Evolutionary conservation across 2,888 invertebrate species (phyloP), one percentile per base, ranked within the genome.

Genomic region (Anticlea derivata): DNA sequence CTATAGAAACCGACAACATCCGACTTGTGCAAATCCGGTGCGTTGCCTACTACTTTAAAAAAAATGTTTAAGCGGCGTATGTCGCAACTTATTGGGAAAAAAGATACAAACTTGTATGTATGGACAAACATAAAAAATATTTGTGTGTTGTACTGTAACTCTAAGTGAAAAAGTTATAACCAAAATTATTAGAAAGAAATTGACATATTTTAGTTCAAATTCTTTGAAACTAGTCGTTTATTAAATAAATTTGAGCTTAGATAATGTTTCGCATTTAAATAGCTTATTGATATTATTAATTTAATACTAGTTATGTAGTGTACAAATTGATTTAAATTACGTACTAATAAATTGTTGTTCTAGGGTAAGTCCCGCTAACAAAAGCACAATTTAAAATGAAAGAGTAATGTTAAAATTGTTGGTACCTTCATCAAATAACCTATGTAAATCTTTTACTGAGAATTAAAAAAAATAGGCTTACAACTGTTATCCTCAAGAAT

Each of bases 241-340:
- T 38, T 34, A 50, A 49, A 51, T 49, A 17, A 33, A 50, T 43
- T 53, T 52, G 55, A 61, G 52, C 56, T 55, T 57, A 52, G 51
- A 38, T 38, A 54, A 48, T 50, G 41, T 53, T 58, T 53, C 52
- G 59, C 61, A 59, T 56, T 61, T 56, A 50, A 56, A 52, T 54
- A 54, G 47, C 44, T 35, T 47, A 17, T 45, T 50, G 41, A 30
- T 38, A 31, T 11, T 37, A 22, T 43, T 52, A 38, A 7, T 47
- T 51, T 47, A 3, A 31, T 37, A 39, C 17, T 40, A 34, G 27
- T 12, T 20, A 52, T 44, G 34, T 55, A 50, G 50, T 17, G 17
- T 41, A 49, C 11, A 22, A 38, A n/a, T 38, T 38, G 17, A 22
- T 44, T 50, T 30, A 13, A 20, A 31, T 17, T 35, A 35, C 22